A percentile compares a stretch with the other conserved stretches of the same genome.
phyloP scores from a whole-genome alignment of 2,888 invertebrate genomes.

The Acronicta aceris region DNA sequence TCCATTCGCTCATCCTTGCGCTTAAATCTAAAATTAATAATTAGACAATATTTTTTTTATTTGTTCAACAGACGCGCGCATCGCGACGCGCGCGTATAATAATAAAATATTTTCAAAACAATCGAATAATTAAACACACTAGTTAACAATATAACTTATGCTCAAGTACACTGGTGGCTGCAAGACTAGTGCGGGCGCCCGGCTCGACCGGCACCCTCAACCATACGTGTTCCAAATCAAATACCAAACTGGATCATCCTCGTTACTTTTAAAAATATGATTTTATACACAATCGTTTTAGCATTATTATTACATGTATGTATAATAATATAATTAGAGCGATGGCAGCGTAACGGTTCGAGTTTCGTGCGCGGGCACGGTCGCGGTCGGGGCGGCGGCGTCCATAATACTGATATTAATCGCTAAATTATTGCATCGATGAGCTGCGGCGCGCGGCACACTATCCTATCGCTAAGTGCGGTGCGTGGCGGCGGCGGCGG shows the following conservation, averaged over 20 bases:
- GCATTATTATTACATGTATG: slow-evolving; percentile 63
- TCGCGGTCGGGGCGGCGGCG: slow-evolving; percentile 59
- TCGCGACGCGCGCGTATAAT: slow-evolving; percentile 86
- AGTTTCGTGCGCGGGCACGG: slow-evolving; percentile 53
- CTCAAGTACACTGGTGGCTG: slow-evolving; percentile 73
- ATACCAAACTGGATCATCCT: slow-evolving; percentile 73
- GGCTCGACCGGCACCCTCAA: slow-evolving; percentile 58
- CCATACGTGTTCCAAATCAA: slow-evolving; percentile 73
- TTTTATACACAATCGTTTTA: slow-evolving; percentile 79
- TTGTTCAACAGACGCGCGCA: slow-evolving; percentile 89
- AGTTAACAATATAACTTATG: slow-evolving; percentile 88
- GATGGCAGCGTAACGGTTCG: slow-evolving; percentile 76
- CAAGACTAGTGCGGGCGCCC: slow-evolving; percentile 57
- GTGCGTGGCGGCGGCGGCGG: slow-evolving; percentile 48
- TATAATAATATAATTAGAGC: slow-evolving; percentile 69
- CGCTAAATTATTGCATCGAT: slow-evolving; percentile 67
- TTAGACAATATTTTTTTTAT: slow-evolving; percentile 89
- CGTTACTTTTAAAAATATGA: slow-evolving; percentile 75
- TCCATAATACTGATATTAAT: slow-evolving; percentile 67
- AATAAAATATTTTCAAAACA: slow-evolving; percentile 89
- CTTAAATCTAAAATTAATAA: slow-evolving; percentile 89
- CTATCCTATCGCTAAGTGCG: slow-evolving; percentile 47
- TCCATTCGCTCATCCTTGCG: slow-evolving; percentile 88
- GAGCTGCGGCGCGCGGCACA: slow-evolving; percentile 57
- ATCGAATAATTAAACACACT: slow-evolving; percentile 90